Evolutionary conservation across 2,113 vertebrate species (phyloP).

Genomic region (Nycticorax nycticorax): DNA sequence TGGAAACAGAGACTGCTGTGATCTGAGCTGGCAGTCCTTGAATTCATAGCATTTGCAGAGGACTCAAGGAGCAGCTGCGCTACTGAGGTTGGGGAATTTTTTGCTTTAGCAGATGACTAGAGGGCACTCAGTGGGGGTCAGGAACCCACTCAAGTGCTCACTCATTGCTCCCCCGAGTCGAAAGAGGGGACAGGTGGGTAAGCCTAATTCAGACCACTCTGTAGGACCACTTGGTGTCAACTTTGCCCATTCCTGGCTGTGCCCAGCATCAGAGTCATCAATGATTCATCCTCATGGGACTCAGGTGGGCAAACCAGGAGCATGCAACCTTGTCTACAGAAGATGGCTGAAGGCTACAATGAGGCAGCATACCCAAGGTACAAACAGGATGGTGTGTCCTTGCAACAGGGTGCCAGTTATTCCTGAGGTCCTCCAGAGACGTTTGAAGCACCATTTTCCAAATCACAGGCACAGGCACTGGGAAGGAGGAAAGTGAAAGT

Average conservation of each 20-base stretch:
- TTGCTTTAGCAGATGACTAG: not conserved
- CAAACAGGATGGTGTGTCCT: not conserved
- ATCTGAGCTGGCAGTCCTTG: constrained; percentile 50
- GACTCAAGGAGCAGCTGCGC: constrained; percentile 23
- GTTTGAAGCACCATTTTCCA: not conserved
- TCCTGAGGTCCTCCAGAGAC: not conserved
- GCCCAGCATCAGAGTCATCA: not conserved
- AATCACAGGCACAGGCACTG: not conserved
- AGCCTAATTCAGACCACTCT: not conserved
- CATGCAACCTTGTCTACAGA: not conserved
- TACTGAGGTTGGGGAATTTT: not conserved
- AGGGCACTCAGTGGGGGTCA: not conserved
- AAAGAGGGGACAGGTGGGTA: not conserved
- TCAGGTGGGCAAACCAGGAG: not conserved
- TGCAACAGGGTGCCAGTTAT: not conserved
- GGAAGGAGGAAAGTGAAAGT: not conserved
- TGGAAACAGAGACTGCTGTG: not conserved
- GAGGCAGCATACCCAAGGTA: not conserved
- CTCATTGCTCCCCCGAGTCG: not conserved
- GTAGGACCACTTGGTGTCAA: not conserved
- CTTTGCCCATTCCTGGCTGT: not conserved
- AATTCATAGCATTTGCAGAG: not conserved
- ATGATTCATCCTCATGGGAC: not conserved
- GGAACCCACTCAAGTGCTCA: not conserved
- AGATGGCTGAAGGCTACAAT: not conserved